Percentiles rank a stretch among this genome's conserved stretches.
Evolutionary conservation across 2,797 vertebrate genomes (phyloP).

Genomic region (Muraenolepis orangiensis): DNA sequence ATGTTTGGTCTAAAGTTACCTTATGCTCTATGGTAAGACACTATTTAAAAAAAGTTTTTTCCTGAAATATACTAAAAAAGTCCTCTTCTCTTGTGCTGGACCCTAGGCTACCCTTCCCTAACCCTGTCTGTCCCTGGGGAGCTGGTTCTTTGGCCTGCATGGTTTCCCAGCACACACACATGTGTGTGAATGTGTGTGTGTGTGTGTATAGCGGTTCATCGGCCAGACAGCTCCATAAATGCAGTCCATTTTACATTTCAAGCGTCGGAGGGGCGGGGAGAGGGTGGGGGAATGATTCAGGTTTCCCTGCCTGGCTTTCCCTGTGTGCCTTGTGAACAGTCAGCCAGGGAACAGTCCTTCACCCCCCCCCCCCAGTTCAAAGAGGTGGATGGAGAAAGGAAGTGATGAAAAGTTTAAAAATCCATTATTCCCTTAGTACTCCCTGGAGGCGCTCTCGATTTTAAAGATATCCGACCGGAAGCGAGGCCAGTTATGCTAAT

Average conservation of each 20-base stretch:
- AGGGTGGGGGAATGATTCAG: too few relatives aligned
- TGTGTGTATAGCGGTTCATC: neutral
- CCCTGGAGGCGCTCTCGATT: constrained; percentile 50
- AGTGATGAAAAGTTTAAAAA: constrained; percentile 62
- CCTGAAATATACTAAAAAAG: neutral
- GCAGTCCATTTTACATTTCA: constrained; percentile 1
- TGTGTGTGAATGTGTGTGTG: too few relatives aligned
- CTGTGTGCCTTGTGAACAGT: neutral
- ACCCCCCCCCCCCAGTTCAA: constrained; percentile 28
- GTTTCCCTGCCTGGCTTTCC: neutral
- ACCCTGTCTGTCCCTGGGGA: too few relatives aligned
- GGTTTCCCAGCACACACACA: neutral
- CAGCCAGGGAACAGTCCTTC: constrained; percentile 14
- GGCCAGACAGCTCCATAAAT: neutral
- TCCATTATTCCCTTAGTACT: constrained; percentile 59
- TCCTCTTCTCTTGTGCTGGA: neutral
- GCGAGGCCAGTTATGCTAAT: constrained; percentile 68
- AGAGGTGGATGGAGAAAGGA: constrained; percentile 31
- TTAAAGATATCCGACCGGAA: constrained; percentile 60
- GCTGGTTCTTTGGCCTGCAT: neutral
- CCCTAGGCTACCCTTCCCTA: neutral
- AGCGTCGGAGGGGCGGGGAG: neutral
- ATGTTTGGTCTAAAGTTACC: neutral
- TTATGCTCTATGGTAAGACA: neutral
- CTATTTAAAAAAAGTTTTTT: too few relatives aligned